Conservation (phyloP, 2,888 invertebrate species). For the Sarcophaga rosellei region DNA sequence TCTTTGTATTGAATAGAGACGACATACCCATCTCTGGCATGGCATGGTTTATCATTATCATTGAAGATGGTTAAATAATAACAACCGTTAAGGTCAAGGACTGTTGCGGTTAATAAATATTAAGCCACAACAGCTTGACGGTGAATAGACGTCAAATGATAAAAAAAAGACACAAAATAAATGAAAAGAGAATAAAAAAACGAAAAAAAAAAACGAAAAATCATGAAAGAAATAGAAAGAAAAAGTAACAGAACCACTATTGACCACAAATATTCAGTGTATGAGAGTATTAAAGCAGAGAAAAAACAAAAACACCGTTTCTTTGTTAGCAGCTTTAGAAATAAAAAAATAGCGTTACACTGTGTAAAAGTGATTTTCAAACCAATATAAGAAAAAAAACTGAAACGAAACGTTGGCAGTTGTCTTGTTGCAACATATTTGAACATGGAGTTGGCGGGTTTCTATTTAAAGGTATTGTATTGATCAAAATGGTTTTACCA, state of each 20-base stretch:
- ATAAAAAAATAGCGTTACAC: neutral
- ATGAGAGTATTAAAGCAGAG: neutral
- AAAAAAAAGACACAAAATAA: constrained; percentile 9
- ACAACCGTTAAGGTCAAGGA: constrained; percentile 71
- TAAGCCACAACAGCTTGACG: constrained; percentile 36
- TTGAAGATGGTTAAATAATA: constrained; percentile 67
- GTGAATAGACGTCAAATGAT: constrained; percentile 3
- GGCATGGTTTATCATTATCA: neutral
- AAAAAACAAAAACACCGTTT: neutral
- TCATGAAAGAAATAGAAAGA: constrained; percentile 20
- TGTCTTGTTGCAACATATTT: constrained; percentile 5
- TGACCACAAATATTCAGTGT: constrained; percentile 23
- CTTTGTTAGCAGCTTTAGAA: neutral
- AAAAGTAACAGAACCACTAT: constrained; percentile 46
- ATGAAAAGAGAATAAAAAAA: constrained; percentile 27
- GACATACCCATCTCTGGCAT: neutral
- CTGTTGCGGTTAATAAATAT: constrained; percentile 68
- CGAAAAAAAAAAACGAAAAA: neutral
- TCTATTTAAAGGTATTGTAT: constrained; percentile 24
- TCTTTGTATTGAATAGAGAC: neutral
- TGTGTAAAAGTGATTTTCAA: neutral
- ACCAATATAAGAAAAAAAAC: neutral
- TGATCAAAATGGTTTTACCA: constrained; percentile 12
- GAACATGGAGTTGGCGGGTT: constrained; percentile 6
- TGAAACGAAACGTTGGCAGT: neutral